Base-by-base conservation (phyloP, 2,888 invertebrate genomes). In the Magallana nippona region DNA sequence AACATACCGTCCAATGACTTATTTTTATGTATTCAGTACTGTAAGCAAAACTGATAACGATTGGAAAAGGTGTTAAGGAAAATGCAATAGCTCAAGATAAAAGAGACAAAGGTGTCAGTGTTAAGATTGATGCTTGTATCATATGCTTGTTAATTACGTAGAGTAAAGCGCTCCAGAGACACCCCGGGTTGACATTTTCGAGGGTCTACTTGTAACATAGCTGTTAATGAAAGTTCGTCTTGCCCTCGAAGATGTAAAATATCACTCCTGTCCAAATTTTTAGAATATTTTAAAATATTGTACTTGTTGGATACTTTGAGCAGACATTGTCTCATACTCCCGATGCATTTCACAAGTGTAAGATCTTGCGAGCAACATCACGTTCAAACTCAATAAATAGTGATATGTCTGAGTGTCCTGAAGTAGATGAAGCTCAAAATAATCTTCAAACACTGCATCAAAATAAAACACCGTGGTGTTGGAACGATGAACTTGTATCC, bases 111-210 rank as follows among this genome's bases (percentile, higher is more conserved):
- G 85, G 84, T 86, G 82, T 84, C 78, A 79, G 17, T 55, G 56
- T 78, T 55, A 82, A 81, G 79, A 80, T 63, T 81, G 27, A 78
- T 71, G 83, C 81, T 63, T 78, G 81, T 81, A 60, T 63, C 63
- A 79, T 60, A 56, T 80, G 19, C 32, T 77, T 86, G 82, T 84
- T 86, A 86, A 86, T 86, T 86, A 79, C 82, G 80, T 80, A 82
- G 84, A 84, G 82, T 84, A 86, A 86, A 80, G 83, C 56, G 71
- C 55, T 79, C 32, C 82, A 79, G 81, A 71, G 56, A 81, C 71
- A 82, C 71, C 71, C 71, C 13, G 71, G 71, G 71, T 27, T 71
- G 71, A 71, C 71, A 32, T 71, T 32, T 71, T 27, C 71, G 71
- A 27, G 27, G 11, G 32, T 71, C 22, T 27, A 71, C 71, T 71